A percentile compares a stretch with the other conserved stretches of the same genome.
These are phyloP conservation scores for Euphonia xanthogaster DNA, from an alignment of 2,797 vertebrate species.

Conservation along the genomic window DNA sequence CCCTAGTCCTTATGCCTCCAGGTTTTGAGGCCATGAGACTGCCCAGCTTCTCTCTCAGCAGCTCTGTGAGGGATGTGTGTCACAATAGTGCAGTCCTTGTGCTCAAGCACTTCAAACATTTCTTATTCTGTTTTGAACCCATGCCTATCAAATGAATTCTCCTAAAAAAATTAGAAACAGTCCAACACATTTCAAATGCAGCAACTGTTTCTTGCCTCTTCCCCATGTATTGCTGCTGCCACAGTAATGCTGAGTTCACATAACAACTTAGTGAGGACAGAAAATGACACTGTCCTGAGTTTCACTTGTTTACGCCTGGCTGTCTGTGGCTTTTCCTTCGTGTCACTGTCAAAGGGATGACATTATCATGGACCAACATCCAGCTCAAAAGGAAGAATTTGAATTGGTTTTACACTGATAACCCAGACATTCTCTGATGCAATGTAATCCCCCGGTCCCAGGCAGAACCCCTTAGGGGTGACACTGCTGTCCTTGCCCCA, in stretches of 20 bases:
- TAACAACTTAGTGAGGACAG: not conserved
- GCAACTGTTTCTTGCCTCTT: not conserved
- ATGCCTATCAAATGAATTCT: not conserved
- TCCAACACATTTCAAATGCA: not conserved
- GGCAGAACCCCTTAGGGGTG: not conserved
- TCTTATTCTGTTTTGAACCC: not conserved
- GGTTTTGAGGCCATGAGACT: accelerated
- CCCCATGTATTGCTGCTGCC: not conserved
- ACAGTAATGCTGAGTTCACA: not conserved
- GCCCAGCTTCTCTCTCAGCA: not conserved
- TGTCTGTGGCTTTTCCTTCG: not conserved
- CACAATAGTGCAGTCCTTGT: not conserved
- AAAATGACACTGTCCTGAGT: not conserved
- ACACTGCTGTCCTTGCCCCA: not conserved
- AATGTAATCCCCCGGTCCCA: not conserved
- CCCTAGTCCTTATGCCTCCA: not conserved
- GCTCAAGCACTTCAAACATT: not conserved
- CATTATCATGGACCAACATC: not conserved
- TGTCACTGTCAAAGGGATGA: not conserved
- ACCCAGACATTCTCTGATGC: not conserved
- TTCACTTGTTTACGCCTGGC: not conserved
- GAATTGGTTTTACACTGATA: not conserved
- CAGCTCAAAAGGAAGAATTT: not conserved
- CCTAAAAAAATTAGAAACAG: not conserved
- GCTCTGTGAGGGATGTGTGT: accelerated